These are phyloP conservation scores for Venustaconcha ellipsiformis DNA, from an alignment of 1,140 invertebrate genomes.

Conservation along the genomic window DNA sequence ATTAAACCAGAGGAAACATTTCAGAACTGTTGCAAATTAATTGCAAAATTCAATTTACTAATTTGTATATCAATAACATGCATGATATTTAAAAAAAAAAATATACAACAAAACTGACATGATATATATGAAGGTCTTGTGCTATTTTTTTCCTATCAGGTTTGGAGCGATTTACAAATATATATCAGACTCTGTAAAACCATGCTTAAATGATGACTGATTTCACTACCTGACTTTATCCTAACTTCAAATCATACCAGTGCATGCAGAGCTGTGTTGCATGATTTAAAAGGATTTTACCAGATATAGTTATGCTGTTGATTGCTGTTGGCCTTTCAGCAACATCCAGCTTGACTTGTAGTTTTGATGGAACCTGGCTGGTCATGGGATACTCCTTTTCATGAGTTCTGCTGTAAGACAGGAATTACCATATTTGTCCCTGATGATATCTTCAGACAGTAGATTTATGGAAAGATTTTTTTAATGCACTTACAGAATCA, in stretches of 20 bases:
- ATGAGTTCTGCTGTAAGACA: constrained; percentile 15
- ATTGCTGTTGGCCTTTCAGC: constrained; percentile 58
- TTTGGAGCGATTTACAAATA: not conserved
- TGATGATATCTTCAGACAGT: too few relatives aligned
- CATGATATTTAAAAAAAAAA: too few relatives aligned
- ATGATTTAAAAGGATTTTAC: constrained; percentile 18
- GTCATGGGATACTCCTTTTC: constrained; percentile 55
- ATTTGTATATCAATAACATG: too few relatives aligned
- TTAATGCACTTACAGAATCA: too few relatives aligned
- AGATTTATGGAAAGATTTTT: too few relatives aligned
- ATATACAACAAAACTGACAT: not conserved
- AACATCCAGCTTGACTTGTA: constrained; percentile 40
- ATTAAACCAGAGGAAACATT: too few relatives aligned
- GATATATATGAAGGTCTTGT: not conserved
- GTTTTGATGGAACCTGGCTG: constrained; percentile 41
- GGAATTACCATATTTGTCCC: too few relatives aligned
- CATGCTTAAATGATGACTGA: not conserved
- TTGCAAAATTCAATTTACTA: too few relatives aligned
- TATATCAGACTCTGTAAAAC: not conserved
- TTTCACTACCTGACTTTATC: constrained; percentile 11
- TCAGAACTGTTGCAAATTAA: too few relatives aligned
- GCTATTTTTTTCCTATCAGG: not conserved
- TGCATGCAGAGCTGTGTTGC: not conserved
- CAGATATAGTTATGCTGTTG: constrained; percentile 50
- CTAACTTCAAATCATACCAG: not conserved